These are phyloP conservation scores for Pangasius djambal DNA, from an alignment of 2,797 vertebrate genomes.

Conservation along the genomic window DNA sequence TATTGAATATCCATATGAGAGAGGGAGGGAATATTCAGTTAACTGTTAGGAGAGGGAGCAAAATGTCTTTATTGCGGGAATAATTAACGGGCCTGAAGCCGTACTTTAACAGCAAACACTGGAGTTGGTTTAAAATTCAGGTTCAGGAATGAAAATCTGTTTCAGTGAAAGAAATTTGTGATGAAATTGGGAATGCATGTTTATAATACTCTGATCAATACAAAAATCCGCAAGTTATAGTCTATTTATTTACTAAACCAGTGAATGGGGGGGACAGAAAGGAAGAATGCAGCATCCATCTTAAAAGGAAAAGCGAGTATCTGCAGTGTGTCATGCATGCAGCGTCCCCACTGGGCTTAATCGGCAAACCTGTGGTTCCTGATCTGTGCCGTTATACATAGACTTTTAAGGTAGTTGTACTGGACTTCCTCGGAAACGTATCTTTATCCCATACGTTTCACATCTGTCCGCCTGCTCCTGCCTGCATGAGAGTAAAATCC, in stretches of 20 bases:
- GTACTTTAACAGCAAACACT: neutral
- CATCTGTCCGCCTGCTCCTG: neutral
- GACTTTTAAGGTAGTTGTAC: neutral
- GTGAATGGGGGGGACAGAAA: neutral
- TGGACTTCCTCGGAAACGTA: neutral
- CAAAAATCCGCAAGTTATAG: neutral
- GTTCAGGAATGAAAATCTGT: neutral
- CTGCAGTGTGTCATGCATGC: neutral
- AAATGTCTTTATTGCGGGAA: neutral
- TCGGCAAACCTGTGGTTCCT: neutral
- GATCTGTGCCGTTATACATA: neutral
- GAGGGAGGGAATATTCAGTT: neutral
- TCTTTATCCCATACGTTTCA: neutral
- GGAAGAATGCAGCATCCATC: neutral
- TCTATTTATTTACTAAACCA: neutral
- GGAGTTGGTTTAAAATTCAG: neutral
- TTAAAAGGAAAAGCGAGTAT: neutral
- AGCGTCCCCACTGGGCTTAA: neutral
- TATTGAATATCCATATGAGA: neutral
- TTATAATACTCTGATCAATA: neutral
- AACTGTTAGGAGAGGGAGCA: neutral
- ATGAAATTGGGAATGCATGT: neutral
- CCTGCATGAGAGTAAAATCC: neutral
- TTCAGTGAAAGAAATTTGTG: neutral
- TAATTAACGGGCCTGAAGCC: neutral